Evolutionary conservation across 2,888 invertebrate species (phyloP), one percentile per base, ranked within the genome.

Genomic region (Linyphia triangularis): DNA sequence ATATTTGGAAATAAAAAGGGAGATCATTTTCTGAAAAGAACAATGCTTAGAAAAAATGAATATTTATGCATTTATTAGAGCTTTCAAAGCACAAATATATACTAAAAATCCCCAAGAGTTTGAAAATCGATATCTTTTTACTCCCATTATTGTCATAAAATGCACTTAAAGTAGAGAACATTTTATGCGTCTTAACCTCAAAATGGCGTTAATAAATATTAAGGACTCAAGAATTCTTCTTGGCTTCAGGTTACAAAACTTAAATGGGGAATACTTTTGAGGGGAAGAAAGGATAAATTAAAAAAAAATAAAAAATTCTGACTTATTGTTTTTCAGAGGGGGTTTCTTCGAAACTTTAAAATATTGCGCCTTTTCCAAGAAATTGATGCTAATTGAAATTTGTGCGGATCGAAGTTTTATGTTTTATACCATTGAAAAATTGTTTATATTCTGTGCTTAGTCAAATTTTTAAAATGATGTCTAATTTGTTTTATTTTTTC

Each of bases 61-160:
- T 43, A 43, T 43, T 43, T 43, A 43, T 43, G 43, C 43, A 16
- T 9, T 43, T 43, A 43, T 43, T 43, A 16, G 7, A 16, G 16
- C 43, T 9, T 16, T 3, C 16, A 43, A 16, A 43, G 43, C 43
- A 3, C 43, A 43, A 43, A 43, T 43, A 43, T 13, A 43, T 43
- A 9, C 13, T 13, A 43, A 16, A 16, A 13, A 16, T 43, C 16
- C 28, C 30, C 28, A 3, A 13, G 61, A 61, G 9, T 37, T 24
- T 75, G 40, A 37, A 75, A 59, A 75, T 75, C 75, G 59, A 75
- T 75, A 75, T 13, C 37, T 37, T 75, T 75, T 75, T 37, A 75
- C 19, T 22, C 30, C 22, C 37, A 75, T 75, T 40, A 75, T 61
- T 26, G 61, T 22, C 57, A 26, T 24, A 22, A 69, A 59, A 59